Base-by-base conservation (phyloP, 2,113 vertebrate genomes). In the Drymodes brunneopygia region DNA sequence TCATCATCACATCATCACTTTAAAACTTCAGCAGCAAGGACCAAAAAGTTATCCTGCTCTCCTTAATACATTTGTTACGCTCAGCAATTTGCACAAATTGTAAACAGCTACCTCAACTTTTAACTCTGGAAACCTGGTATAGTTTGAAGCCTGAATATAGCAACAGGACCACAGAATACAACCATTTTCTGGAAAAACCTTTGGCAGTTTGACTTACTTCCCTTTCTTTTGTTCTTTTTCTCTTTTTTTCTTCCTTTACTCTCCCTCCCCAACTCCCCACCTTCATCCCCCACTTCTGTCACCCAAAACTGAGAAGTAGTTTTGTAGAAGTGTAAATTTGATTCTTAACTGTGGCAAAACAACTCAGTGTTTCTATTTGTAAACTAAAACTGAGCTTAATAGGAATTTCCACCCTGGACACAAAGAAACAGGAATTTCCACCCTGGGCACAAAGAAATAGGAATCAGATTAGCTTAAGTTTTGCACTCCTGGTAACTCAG, bases 261-360 rank as follows among this genome's bases (percentile, higher is more conserved):
- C 11, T 64, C 15, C 15, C 5, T 57, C 13, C 24, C 7, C 42
- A 48, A 4, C 24, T 45, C 19, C 19, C 28, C 2, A 23, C 25
- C 9, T 48, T 14, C 66, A 65, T 4, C 3, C 2, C 12, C 11
- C 1, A 3, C 7, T 4, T 7, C 27, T 15, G 2, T 9, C 12
- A 21, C 3, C 6, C 7, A 15, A 58, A 81, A 74, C 0, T 45
- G 25, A 66, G 24, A 67, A 36, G 14, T 4, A 58, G 27, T 16
- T 67, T 69, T 51, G 12, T 27, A 48, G 42, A 74, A 79, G 5
- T 31, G 3, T 29, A 40, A 51, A 69, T 23, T 70, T 53, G 19
- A 45, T 60, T 60, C 22, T n/a, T 62, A 58, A 19, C 28, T 4
- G 3, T 38, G 22, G 28, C 20, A 71, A 82, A 86, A 31, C 11